Conservation (phyloP, 2,797 vertebrate species). For the Vireo griseus region DNA sequence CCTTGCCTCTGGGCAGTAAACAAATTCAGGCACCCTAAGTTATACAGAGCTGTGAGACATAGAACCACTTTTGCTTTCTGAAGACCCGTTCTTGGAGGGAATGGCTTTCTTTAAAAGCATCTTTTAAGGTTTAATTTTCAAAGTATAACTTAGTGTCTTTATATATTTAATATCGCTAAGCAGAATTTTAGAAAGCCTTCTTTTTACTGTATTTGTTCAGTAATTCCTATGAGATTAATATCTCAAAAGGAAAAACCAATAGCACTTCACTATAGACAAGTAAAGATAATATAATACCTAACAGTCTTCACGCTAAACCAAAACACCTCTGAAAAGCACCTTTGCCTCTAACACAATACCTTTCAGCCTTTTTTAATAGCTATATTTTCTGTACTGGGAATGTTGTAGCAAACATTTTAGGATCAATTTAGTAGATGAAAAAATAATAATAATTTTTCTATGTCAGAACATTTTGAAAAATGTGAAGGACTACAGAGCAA, state of each 20-base stretch:
- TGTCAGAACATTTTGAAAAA: constrained; percentile 13
- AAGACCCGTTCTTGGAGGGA: not conserved
- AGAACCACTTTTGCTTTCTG: not conserved
- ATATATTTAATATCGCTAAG: not conserved
- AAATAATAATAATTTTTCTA: not conserved
- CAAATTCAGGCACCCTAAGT: not conserved
- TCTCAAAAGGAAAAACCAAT: not conserved
- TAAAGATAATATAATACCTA: not conserved
- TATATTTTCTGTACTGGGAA: not conserved
- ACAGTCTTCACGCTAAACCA: not conserved
- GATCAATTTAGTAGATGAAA: not conserved
- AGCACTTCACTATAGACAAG: not conserved
- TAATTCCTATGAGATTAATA: not conserved
- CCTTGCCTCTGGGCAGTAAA: not conserved
- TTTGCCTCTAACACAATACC: not conserved
- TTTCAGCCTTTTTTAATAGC: constrained; percentile 3
- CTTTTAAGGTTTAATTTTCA: not conserved
- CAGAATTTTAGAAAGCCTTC: not conserved
- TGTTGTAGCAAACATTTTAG: not conserved
- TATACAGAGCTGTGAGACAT: not conserved
- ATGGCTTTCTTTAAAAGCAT: not conserved
- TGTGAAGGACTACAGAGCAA: not conserved
- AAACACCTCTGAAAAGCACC: not conserved
- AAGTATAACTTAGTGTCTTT: not conserved
- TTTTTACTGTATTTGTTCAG: not conserved